Evolutionary conservation across 2,113 vertebrate genomes (phyloP).

Genomic region (Cyprinodon brontotheroides): DNA sequence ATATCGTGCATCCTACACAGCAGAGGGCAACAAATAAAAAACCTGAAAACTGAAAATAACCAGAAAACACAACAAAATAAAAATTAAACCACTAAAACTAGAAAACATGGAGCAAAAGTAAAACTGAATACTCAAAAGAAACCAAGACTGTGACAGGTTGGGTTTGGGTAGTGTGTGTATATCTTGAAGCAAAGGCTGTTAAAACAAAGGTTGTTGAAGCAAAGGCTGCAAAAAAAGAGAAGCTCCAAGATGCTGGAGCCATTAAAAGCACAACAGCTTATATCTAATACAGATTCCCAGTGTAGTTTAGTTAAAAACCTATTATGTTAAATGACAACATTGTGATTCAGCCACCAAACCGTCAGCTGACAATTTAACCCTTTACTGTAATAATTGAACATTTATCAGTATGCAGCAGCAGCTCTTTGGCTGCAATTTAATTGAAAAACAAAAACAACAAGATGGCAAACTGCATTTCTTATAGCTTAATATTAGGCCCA

Average conservation of each 20-base stretch:
- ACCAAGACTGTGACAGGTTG: no score
- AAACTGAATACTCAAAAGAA: no score
- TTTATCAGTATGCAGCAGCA: constrained; percentile 11
- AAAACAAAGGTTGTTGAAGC: neutral
- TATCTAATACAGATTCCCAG: neutral
- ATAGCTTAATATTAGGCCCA: constrained; percentile 10
- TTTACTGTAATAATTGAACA: neutral
- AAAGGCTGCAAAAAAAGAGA: neutral
- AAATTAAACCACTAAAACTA: no score
- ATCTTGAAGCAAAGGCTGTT: no score
- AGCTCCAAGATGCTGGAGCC: neutral
- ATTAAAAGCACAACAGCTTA: neutral
- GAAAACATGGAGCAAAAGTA: no score
- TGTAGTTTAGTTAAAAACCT: neutral
- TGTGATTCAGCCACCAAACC: neutral
- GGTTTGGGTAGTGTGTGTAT: no score
- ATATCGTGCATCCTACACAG: no score
- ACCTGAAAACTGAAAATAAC: no score
- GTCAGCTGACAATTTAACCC: neutral
- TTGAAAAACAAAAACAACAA: constrained; percentile 22
- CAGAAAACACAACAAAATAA: no score
- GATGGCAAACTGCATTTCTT: constrained; percentile 21
- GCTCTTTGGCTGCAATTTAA: neutral
- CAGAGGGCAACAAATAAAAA: no score
- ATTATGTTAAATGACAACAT: neutral